Evolutionary conservation across 2,113 vertebrate species (phyloP).

Genomic region (Illadopsis cleaveri): DNA sequence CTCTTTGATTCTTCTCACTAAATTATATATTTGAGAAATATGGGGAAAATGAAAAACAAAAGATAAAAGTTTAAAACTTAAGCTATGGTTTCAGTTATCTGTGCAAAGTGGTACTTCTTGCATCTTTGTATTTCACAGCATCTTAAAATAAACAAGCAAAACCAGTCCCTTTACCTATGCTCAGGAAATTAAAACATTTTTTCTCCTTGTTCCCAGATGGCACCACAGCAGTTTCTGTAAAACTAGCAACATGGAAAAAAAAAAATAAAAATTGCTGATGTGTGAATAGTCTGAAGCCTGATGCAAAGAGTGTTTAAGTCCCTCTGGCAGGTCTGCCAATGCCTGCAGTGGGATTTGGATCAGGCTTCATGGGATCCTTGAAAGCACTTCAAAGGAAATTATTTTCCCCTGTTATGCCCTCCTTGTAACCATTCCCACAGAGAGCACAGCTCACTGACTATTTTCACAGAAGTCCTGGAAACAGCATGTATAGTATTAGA

Average conservation of each 20-base stretch:
- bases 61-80: slow-evolving; percentile 23
- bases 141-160: not conserved
- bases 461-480: slow-evolving; percentile 40
- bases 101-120: slow-evolving; percentile 19
- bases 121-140: slow-evolving; percentile 46
- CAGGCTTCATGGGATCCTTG: not conserved
- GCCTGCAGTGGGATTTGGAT: not conserved
- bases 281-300: not conserved
- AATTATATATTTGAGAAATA: slow-evolving; percentile 53
- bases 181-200: slow-evolving; percentile 42
- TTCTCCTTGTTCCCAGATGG: not conserved
- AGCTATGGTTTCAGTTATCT: slow-evolving; percentile 12
- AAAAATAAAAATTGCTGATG: not conserved
- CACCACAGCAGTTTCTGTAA: slow-evolving; percentile 9
- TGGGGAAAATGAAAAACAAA: not conserved
- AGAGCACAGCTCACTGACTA: not conserved
- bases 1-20: slow-evolving; percentile 53
- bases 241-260: not conserved
- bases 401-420: not conserved
- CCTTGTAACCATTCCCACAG: not conserved
- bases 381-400: slow-evolving; percentile 2
- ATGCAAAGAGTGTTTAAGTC: not conserved
- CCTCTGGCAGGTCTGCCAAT: not conserved
- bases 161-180: not conserved
- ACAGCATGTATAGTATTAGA: not conserved